Conservation (phyloP, 1,140 invertebrate genomes). For the Trinorchestia longiramus region DNA sequence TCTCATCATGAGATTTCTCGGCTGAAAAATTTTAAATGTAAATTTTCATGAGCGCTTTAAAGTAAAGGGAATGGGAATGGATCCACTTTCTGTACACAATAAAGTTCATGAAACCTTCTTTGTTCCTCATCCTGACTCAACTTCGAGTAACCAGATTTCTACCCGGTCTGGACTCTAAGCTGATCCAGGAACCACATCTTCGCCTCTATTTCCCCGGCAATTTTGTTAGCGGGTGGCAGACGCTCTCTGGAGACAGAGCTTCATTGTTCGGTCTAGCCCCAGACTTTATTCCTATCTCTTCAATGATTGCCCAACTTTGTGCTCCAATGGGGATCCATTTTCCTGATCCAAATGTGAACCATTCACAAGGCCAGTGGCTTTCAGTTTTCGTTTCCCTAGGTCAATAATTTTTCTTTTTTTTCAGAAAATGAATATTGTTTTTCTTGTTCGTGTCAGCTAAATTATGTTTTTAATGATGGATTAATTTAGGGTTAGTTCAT, state of each 20-base stretch:
- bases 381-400: background rate
- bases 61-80: no score
- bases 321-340: background rate
- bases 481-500: no score
- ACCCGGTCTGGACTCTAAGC: background rate
- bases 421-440: background rate
- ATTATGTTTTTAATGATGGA: no score
- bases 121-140: background rate
- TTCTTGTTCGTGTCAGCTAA: no score
- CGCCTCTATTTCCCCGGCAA: background rate
- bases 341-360: background rate
- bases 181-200: background rate
- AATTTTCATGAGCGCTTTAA: no score
- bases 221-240: background rate
- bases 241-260: background rate
- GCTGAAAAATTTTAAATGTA: background rate
- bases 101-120: background rate
- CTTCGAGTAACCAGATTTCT: background rate
- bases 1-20: background rate
- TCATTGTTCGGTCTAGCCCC: background rate
- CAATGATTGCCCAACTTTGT: background rate
- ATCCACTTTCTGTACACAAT: no score
- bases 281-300: background rate
- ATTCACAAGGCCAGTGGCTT: background rate
- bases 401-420: background rate